Percentiles rank a stretch among this genome's conserved stretches.
Conservation (phyloP, 2,888 invertebrate species). For the Dichetophora obliterata region DNA sequence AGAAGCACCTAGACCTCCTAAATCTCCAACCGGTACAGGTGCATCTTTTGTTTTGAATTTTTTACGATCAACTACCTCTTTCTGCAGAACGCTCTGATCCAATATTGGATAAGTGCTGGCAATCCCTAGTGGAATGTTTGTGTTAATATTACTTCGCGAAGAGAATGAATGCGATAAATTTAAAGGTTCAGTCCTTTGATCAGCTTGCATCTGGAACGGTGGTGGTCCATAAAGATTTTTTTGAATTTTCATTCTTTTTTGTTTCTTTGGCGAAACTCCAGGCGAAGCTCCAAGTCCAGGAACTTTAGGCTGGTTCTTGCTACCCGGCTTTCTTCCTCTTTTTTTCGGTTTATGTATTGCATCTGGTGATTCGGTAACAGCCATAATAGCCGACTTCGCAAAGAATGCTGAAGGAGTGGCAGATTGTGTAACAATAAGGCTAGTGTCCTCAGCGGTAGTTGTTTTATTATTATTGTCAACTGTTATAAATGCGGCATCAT, state of each 20-base stretch:
- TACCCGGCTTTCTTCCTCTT: slow-evolving; percentile 65
- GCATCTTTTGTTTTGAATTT: slow-evolving; percentile 52
- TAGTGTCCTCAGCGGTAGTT: slow-evolving; percentile 42
- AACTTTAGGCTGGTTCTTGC: slow-evolving; percentile 58
- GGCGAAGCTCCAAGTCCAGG: slow-evolving; percentile 15
- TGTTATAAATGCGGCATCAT: slow-evolving; percentile 42
- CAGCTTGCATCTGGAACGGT: slow-evolving; percentile 36
- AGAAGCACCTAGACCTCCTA: neutral
- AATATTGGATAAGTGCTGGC: slow-evolving; percentile 47
- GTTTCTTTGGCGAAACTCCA: slow-evolving; percentile 47
- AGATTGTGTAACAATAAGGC: slow-evolving; percentile 26
- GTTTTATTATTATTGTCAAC: slow-evolving; percentile 44
- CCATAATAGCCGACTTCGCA: neutral
- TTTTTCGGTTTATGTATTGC: slow-evolving; percentile 60
- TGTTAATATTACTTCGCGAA: slow-evolving; percentile 34
- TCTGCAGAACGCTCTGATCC: slow-evolving; percentile 23
- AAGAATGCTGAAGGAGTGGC: neutral
- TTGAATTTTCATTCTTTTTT: slow-evolving; percentile 50
- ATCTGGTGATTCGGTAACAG: slow-evolving; percentile 8
- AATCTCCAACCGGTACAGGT: neutral
- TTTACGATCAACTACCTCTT: slow-evolving; percentile 54
- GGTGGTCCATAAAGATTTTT: slow-evolving; percentile 34
- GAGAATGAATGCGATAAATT: slow-evolving; percentile 48
- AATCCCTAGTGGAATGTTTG: slow-evolving; percentile 46
- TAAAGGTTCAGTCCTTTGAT: slow-evolving; percentile 46